Evolutionary conservation across 2,113 vertebrate genomes (phyloP).

Genomic region (Hippocampus zosterae): DNA sequence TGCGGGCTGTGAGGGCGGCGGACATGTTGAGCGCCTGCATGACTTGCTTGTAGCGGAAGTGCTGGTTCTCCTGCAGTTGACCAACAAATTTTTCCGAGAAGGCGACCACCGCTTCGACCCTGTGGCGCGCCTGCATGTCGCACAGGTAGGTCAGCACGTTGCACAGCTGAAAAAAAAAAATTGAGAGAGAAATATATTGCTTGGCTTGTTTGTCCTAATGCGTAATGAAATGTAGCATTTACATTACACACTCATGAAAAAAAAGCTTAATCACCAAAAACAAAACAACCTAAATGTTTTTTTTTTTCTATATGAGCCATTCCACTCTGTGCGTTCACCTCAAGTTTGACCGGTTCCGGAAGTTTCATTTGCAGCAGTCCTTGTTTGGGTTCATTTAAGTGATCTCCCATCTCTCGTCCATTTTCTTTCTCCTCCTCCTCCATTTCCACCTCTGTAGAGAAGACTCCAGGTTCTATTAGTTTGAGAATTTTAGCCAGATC

Average conservation of each 20-base stretch:
- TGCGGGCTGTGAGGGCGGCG: conserved; percentile 89
- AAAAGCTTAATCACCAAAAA: neutral
- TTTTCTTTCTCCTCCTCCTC: conserved; percentile 18
- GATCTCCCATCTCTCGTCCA: conserved; percentile 39
- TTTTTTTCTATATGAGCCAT: no score
- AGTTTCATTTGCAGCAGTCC: conserved; percentile 92
- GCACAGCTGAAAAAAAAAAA: conserved; percentile 78
- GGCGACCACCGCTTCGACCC: conserved; percentile 89
- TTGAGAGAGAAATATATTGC: conserved; percentile 11
- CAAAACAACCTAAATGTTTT: no score
- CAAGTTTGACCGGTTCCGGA: conserved; percentile 88
- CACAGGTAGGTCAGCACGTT: conserved; percentile 90
- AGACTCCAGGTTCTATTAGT: conserved; percentile 82
- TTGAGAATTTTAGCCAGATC: conserved; percentile 81
- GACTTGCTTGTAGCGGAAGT: conserved; percentile 88
- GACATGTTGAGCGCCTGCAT: conserved; percentile 98
- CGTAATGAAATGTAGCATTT: no score
- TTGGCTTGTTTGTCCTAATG: neutral
- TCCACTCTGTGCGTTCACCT: conserved; percentile 65
- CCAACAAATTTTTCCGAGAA: conserved; percentile 87
- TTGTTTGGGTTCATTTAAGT: conserved; percentile 64
- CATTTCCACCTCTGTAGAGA: conserved; percentile 52
- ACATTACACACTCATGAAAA: no score
- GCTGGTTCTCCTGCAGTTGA: conserved; percentile 89
- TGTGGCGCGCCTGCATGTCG: conserved; percentile 88